A percentile compares a stretch with the other conserved stretches of the same genome.
These are phyloP conservation scores for Eledona agricola DNA, from an alignment of 2,888 invertebrate genomes.

Conservation along the genomic window DNA sequence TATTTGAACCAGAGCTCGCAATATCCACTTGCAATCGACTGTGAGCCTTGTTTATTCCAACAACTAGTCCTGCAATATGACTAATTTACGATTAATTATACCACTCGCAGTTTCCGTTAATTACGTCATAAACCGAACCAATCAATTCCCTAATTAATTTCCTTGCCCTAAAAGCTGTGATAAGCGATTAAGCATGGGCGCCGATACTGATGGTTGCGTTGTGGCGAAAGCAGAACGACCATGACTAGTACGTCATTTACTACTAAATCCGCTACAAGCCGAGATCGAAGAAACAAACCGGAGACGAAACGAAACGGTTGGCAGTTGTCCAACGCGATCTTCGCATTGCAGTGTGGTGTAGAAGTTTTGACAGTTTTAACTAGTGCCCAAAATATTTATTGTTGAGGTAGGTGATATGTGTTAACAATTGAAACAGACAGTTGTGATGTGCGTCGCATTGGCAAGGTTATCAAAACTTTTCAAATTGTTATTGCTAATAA, in stretches of 20 bases:
- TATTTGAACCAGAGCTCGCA: slow-evolving; percentile 26
- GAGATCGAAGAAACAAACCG: slow-evolving; percentile 21
- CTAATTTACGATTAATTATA: slow-evolving; percentile 14
- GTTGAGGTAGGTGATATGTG: slow-evolving; percentile 23
- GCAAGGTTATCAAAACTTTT: too few relatives aligned
- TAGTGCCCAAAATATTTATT: not conserved
- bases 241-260: slow-evolving; percentile 24
- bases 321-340: slow-evolving; percentile 9
- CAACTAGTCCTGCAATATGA: too few relatives aligned
- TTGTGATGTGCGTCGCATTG: too few relatives aligned
- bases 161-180: slow-evolving; percentile 5
- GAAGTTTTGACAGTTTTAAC: slow-evolving; percentile 18
- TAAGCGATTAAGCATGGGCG: slow-evolving; percentile 11
- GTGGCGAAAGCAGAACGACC: slow-evolving; percentile 29
- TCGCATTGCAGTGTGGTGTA: slow-evolving; percentile 2
- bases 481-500: too few relatives aligned
- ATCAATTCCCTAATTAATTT: slow-evolving; percentile 13
- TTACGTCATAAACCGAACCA: slow-evolving; percentile 9
- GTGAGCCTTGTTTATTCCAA: slow-evolving; percentile 17
- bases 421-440: too few relatives aligned
- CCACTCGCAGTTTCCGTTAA: slow-evolving; percentile 14
- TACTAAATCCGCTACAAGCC: slow-evolving; percentile 8
- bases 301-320: too few relatives aligned
- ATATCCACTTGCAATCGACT: slow-evolving; percentile 8
- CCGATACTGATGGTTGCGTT: slow-evolving; percentile 8